Percentiles rank a stretch among this genome's conserved stretches.
phyloP scores from a whole-genome alignment of 2,888 invertebrate species.

The Drosophila antonietae region DNA sequence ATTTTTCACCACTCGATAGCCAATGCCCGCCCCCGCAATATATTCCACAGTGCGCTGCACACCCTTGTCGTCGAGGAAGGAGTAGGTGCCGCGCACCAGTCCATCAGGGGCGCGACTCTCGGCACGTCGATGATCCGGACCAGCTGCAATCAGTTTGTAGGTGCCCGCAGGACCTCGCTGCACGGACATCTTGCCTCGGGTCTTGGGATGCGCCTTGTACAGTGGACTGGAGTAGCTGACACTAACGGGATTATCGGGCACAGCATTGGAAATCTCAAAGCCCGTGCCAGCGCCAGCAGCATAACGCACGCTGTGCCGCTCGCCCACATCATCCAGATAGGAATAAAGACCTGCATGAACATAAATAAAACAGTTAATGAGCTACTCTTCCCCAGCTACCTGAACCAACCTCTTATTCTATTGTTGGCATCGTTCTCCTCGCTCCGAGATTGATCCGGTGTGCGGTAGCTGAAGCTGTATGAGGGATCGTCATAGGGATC shows the following conservation, averaged over 20 bases:
- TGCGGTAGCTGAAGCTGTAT: constrained; percentile 89
- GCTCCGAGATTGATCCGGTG: constrained; percentile 88
- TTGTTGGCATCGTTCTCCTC: constrained; percentile 88
- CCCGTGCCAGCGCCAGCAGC: constrained; percentile 91
- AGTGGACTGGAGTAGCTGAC: constrained; percentile 88
- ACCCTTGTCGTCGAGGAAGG: constrained; percentile 91
- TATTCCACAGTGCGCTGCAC: constrained; percentile 91
- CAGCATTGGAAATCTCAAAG: constrained; percentile 90
- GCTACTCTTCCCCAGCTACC: no score
- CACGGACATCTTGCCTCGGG: constrained; percentile 90
- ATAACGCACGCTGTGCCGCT: constrained; percentile 90
- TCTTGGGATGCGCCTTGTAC: constrained; percentile 87
- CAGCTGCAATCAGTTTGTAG: constrained; percentile 91
- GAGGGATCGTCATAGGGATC: constrained; percentile 92
- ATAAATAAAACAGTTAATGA: neutral
- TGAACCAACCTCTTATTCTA: constrained; percentile 86
- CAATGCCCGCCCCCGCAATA: constrained; percentile 91
- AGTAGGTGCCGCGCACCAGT: constrained; percentile 91
- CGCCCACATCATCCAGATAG: constrained; percentile 90
- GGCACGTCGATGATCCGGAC: constrained; percentile 90
- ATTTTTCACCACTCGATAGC: constrained; percentile 90
- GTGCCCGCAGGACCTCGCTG: constrained; percentile 90
- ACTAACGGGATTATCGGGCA: constrained; percentile 87
- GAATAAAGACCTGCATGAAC: constrained; percentile 87
- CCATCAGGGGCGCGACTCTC: constrained; percentile 90